Percentiles rank a stretch among this genome's conserved stretches.
Conservation (phyloP, 2,797 vertebrate species). For the Poecile montanus region DNA sequence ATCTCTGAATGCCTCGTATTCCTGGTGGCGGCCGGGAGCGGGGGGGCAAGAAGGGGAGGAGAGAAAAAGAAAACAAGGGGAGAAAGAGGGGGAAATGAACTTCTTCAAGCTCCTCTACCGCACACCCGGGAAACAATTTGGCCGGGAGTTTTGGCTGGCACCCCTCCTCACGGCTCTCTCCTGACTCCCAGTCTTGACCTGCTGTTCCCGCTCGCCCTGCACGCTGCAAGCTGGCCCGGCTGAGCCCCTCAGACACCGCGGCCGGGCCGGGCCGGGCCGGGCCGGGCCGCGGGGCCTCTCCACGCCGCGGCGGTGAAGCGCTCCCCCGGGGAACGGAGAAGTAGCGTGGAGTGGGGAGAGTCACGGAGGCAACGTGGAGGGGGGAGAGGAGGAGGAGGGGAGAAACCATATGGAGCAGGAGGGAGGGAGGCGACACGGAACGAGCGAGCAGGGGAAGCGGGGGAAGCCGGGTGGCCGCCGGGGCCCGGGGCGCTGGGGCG, state of each 20-base stretch:
- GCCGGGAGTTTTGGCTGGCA: neutral
- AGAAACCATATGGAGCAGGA: conserved; percentile 36
- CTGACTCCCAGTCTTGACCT: neutral
- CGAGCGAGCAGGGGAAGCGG: neutral
- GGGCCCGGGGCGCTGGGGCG: neutral
- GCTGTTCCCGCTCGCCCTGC: neutral
- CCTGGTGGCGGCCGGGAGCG: neutral
- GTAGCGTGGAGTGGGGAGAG: neutral
- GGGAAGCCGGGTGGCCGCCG: neutral
- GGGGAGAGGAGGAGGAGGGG: neutral
- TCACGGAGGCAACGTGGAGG: conserved; percentile 16
- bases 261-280: no score
- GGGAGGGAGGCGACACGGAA: neutral
- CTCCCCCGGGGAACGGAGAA: neutral
- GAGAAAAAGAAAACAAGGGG: neutral
- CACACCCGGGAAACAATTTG: neutral
- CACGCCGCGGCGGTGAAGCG: neutral
- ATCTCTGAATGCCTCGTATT: conserved; percentile 13
- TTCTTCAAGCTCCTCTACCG: neutral
- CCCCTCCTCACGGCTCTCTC: neutral
- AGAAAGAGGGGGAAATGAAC: neutral
- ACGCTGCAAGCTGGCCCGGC: neutral
- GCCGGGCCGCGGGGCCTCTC: neutral
- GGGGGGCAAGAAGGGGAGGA: no score
- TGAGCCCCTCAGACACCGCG: neutral